Evolutionary conservation across 2,797 vertebrate genomes (phyloP).

Genomic region (Sandelia bainsii): DNA sequence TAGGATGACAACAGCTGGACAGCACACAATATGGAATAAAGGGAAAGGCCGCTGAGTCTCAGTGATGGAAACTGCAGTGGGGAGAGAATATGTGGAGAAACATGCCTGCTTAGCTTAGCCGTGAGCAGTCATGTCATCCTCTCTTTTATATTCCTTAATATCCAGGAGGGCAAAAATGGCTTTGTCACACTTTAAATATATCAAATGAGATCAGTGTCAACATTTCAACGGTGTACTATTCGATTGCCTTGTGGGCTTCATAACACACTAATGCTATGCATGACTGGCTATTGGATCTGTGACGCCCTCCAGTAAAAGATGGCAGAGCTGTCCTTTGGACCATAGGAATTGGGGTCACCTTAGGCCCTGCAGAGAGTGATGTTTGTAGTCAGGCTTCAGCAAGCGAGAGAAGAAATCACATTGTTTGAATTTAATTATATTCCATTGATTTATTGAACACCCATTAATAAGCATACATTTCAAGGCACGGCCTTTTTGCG

Average conservation of each 20-base stretch:
- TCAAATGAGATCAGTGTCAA: slow-evolving; percentile 82
- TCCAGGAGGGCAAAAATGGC: slow-evolving; percentile 73
- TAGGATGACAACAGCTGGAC: slow-evolving; percentile 72
- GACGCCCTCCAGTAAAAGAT: slow-evolving; percentile 73
- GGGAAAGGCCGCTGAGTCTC: slow-evolving; percentile 47
- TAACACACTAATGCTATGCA: slow-evolving; percentile 77
- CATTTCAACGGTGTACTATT: slow-evolving; percentile 71
- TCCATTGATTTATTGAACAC: slow-evolving; percentile 82
- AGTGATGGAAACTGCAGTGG: slow-evolving; percentile 38
- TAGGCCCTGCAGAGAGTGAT: slow-evolving; percentile 58
- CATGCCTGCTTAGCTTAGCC: slow-evolving; percentile 48
- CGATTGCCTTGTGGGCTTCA: slow-evolving; percentile 77
- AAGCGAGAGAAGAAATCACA: slow-evolving; percentile 62
- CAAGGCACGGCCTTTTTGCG: slow-evolving; percentile 59
- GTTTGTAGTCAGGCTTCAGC: slow-evolving; percentile 57
- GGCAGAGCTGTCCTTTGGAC: slow-evolving; percentile 63
- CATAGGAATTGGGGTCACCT: slow-evolving; percentile 74
- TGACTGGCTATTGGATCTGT: slow-evolving; percentile 75
- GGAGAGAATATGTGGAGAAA: slow-evolving; percentile 40
- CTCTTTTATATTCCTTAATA: slow-evolving; percentile 67
- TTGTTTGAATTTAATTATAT: slow-evolving; percentile 82
- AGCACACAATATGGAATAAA: slow-evolving; percentile 46
- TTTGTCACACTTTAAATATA: slow-evolving; percentile 79
- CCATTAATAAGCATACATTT: slow-evolving; percentile 76
- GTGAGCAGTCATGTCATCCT: slow-evolving; percentile 66